Evolutionary conservation across 37 sponge, comb jelly and placozoan genomes (phyloP).

Genomic region (Theonella swinhoei): DNA sequence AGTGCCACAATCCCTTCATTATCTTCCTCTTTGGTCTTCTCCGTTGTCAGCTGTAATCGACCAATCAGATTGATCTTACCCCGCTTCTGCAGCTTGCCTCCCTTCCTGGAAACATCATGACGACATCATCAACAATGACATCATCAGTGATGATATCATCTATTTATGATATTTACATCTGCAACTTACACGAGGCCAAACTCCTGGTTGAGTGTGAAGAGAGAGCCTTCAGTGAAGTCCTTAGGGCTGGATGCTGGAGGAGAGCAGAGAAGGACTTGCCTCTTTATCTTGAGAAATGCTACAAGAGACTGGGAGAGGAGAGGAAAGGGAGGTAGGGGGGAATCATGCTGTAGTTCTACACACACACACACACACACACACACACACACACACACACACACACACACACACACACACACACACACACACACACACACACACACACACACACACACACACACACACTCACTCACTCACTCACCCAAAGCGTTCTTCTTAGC

Average conservation of each 20-base stretch:
- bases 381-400: too few relatives aligned
- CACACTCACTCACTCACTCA: constrained; percentile 13
- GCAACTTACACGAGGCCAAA: constrained; percentile 86
- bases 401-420: too few relatives aligned
- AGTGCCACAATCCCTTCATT: constrained; percentile 86
- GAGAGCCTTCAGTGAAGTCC: constrained; percentile 62
- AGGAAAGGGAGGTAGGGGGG: not conserved
- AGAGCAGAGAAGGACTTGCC: constrained; percentile 75
- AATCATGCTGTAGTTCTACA: too few relatives aligned
- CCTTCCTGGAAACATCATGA: constrained; percentile 71
- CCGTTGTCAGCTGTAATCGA: constrained; percentile 88
- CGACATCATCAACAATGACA: too few relatives aligned
- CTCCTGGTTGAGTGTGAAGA: constrained; percentile 84
- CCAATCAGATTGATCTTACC: constrained; percentile 91
- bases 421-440: too few relatives aligned
- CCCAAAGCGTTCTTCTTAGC: constrained; percentile 83
- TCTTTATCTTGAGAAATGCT: constrained; percentile 82
- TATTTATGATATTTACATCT: not conserved
- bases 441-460: too few relatives aligned
- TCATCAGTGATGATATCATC: not conserved
- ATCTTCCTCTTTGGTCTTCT: constrained; percentile 90
- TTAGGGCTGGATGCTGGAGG: constrained; percentile 61
- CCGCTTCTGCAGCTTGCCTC: constrained; percentile 83
- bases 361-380: too few relatives aligned
- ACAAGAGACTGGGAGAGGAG: constrained; percentile 67